These are phyloP conservation scores for Norana najaformis DNA, from an alignment of 2,888 invertebrate genomes.

Conservation along the genomic window DNA sequence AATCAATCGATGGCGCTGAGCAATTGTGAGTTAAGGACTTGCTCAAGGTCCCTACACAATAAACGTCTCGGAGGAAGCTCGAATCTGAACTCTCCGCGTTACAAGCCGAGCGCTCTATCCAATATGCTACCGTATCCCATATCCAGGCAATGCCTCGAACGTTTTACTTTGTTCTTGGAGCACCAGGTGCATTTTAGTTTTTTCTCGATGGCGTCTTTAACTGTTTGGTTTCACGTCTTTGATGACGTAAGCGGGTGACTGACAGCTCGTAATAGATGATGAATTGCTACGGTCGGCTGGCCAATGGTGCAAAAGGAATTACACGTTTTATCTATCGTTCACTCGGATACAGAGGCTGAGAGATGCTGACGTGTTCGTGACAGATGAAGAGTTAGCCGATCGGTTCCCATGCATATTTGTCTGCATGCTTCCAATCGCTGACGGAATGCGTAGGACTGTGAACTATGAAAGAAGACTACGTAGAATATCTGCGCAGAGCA, in stretches of 20 bases:
- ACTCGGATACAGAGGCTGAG: background rate
- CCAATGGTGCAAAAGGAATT: background rate
- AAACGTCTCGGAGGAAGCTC: too few relatives aligned
- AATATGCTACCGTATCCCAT: too few relatives aligned
- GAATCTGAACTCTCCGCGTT: too few relatives aligned
- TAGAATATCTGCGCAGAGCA: too few relatives aligned
- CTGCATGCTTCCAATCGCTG: background rate
- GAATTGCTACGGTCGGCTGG: background rate
- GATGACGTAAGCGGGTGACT: background rate
- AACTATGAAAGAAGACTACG: too few relatives aligned
- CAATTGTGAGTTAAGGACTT: too few relatives aligned
- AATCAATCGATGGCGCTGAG: too few relatives aligned
- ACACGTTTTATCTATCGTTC: background rate
- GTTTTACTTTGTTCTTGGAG: background rate
- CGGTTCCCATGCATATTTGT: background rate
- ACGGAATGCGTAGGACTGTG: too few relatives aligned
- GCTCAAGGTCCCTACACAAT: too few relatives aligned
- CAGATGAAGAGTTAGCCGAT: background rate
- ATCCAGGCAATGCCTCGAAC: too few relatives aligned
- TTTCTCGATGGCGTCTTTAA: background rate
- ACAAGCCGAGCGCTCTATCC: too few relatives aligned
- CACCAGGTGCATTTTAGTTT: background rate
- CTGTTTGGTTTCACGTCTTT: background rate
- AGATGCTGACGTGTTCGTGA: background rate
- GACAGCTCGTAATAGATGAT: background rate